These are phyloP conservation scores for Galerucella calmariensis DNA, from an alignment of 2,888 invertebrate species.

Conservation along the genomic window DNA sequence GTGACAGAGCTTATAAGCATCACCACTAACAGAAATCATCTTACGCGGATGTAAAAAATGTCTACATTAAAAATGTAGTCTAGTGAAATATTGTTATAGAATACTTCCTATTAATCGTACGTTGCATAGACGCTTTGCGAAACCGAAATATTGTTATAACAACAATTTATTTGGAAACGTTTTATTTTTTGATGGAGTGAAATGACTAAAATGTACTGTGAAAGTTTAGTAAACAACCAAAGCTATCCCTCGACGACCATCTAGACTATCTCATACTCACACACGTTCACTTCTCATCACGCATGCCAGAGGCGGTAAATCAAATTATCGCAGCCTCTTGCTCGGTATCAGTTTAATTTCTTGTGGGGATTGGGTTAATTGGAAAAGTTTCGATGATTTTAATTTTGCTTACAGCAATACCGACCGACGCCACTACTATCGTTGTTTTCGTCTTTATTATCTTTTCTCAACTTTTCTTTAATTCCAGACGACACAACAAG, in stretches of 20 bases:
- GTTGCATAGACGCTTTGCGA: too few relatives aligned
- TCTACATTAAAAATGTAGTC: too few relatives aligned
- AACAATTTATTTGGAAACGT: too few relatives aligned
- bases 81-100: too few relatives aligned
- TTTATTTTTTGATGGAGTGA: too few relatives aligned
- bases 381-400: constrained; percentile 58
- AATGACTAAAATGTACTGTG: constrained; percentile 6
- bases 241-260: constrained; percentile 37
- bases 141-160: too few relatives aligned
- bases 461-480: constrained; percentile 34
- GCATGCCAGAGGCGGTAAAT: constrained; percentile 48
- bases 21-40: too few relatives aligned
- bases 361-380: constrained; percentile 58
- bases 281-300: constrained; percentile 47
- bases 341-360: constrained; percentile 57
- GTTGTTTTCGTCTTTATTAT: constrained; percentile 38
- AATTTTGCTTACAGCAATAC: constrained; percentile 45
- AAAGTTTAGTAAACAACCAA: constrained; percentile 18
- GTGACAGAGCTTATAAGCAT: too few relatives aligned
- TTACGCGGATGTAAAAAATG: too few relatives aligned
- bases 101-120: too few relatives aligned
- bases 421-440: constrained; percentile 3
- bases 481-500: constrained; percentile 29
- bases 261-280: constrained; percentile 43
- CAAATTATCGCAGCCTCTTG: constrained; percentile 55